A percentile compares a stretch with the other conserved stretches of the same genome.
phyloP scores from a whole-genome alignment of 1,140 invertebrate species.

The Drosophila arizonae region DNA sequence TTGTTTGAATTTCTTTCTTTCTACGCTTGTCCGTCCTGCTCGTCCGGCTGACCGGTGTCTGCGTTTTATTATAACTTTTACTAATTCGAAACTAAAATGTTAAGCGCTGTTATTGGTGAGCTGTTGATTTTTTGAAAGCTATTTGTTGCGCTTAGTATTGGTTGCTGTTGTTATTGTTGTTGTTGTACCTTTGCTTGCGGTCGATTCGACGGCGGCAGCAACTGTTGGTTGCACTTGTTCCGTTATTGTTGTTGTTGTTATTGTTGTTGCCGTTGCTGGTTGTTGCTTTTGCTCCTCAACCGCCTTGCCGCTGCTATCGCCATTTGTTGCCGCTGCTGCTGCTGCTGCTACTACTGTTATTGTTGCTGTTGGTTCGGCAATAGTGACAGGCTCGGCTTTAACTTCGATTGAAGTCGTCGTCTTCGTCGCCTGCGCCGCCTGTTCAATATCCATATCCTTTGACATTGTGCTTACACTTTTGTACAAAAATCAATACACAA shows the following conservation, averaged over 20 bases:
- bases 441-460: constrained; percentile 67
- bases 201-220: constrained; percentile 50
- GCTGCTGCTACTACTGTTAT: not conserved
- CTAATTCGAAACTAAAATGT: constrained; percentile 56
- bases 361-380: constrained; percentile 34
- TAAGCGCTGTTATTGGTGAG: constrained; percentile 3
- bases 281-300: constrained; percentile 31
- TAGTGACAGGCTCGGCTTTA: constrained; percentile 51
- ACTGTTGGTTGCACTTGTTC: constrained; percentile 63
- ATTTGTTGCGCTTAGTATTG: constrained; percentile 11
- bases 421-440: constrained; percentile 44
- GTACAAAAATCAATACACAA: constrained; percentile 61
- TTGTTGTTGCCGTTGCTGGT: constrained; percentile 25
- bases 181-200: constrained; percentile 54
- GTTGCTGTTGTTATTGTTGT: constrained; percentile 17
- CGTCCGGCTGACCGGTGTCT: constrained; percentile 24
- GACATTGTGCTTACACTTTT: constrained; percentile 47
- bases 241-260: constrained; percentile 17
- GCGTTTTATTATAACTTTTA: constrained; percentile 72
- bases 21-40: constrained; percentile 27
- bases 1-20: constrained; percentile 25
- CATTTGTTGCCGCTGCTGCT: constrained; percentile 14
- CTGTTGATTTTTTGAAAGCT: constrained; percentile 45
- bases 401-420: constrained; percentile 42
- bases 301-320: constrained; percentile 35